Percentiles rank a stretch among this genome's conserved stretches.
Conservation (phyloP, 2,113 vertebrate species). For the Athene cunicularia region DNA sequence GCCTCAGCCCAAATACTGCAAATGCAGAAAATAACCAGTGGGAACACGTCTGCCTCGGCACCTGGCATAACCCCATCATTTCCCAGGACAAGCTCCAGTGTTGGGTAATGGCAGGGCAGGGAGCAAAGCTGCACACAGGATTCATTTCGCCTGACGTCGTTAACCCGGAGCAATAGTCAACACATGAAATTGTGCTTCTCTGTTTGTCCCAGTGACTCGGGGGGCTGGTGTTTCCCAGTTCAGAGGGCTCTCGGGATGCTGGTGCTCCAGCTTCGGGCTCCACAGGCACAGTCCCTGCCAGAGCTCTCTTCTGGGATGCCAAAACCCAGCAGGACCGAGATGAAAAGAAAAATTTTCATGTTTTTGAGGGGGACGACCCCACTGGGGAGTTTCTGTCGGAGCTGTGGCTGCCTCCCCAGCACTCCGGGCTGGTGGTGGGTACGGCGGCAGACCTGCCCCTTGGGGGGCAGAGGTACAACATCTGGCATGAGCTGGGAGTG, state of each 20-base stretch:
- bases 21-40: background rate
- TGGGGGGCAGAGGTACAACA: background rate
- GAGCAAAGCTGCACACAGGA: background rate
- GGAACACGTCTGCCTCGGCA: background rate
- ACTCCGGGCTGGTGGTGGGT: background rate
- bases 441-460: background rate
- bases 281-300: rapidly evolving
- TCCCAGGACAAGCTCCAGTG: background rate
- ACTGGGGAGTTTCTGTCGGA: background rate
- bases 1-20: background rate
- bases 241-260: background rate
- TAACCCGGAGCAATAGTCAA: background rate
- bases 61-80: rapidly evolving
- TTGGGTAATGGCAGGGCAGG: conserved; percentile 6
- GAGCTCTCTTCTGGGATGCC: background rate
- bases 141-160: background rate
- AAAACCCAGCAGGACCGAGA: background rate
- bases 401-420: background rate
- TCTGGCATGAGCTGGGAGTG: background rate
- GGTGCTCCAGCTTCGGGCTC: background rate
- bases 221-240: background rate
- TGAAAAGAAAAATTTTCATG: background rate
- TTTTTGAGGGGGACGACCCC: rapidly evolving
- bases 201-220: background rate
- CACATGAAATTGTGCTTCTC: background rate